Percentiles rank a stretch among this genome's conserved stretches.
These are phyloP conservation scores for Prunella strophiata DNA, from an alignment of 2,797 vertebrate species.

Conservation along the genomic window DNA sequence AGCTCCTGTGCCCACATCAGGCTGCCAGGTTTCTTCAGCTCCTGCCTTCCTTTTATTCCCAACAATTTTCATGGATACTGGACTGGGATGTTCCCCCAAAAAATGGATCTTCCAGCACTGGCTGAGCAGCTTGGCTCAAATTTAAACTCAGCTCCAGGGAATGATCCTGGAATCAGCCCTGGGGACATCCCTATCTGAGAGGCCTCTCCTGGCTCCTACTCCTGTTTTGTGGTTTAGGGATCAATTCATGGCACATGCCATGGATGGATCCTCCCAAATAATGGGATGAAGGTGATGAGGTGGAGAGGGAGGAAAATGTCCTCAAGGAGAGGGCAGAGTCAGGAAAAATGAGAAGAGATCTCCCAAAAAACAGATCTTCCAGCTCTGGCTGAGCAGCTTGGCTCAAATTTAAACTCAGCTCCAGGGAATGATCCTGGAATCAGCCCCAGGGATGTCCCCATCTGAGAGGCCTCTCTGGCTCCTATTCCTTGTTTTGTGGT, in stretches of 20 bases:
- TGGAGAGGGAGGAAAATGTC: neutral
- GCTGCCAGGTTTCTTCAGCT: neutral
- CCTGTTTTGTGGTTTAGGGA: neutral
- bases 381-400: too few relatives aligned
- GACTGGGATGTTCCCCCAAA: rapidly evolving
- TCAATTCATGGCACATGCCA: neutral
- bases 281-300: neutral
- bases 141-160: neutral
- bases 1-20: neutral
- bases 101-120: neutral
- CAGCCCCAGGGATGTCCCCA: rapidly evolving
- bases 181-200: rapidly evolving
- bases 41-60: neutral
- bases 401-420: neutral
- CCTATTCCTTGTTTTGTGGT: rapidly evolving
- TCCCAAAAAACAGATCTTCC: neutral
- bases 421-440: neutral
- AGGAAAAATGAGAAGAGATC: too few relatives aligned
- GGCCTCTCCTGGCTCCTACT: neutral
- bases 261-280: neutral
- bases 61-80: rapidly evolving
- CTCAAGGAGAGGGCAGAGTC: neutral
- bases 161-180: neutral
- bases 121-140: neutral
- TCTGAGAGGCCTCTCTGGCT: neutral